Evolutionary conservation across 1,140 invertebrate species (phyloP).

Genomic region (Cydia amplana): DNA sequence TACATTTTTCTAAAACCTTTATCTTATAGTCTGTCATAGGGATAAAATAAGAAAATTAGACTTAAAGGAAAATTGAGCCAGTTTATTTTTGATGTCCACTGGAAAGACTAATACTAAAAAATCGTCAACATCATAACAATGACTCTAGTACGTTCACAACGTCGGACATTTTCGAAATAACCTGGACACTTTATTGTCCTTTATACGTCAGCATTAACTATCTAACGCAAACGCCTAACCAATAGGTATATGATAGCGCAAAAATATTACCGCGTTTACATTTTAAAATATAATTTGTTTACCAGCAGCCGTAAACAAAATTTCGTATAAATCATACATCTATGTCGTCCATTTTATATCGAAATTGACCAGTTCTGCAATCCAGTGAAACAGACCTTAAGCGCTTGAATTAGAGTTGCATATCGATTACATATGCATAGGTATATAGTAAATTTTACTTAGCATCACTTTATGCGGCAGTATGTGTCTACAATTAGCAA

Average conservation of each 20-base stretch:
- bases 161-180: conserved; percentile 15
- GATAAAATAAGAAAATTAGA: too few species aligned
- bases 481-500: neutral
- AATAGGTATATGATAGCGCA: neutral
- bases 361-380: neutral
- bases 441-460: neutral
- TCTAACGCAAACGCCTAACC: neutral
- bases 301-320: conserved; percentile 13
- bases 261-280: neutral
- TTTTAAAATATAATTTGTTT: neutral
- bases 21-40: too few species aligned
- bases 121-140: too few species aligned
- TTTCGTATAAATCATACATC: neutral
- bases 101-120: too few species aligned
- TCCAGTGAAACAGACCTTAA: neutral
- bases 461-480: neutral
- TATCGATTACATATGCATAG: neutral
- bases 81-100: too few species aligned
- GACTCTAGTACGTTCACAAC: neutral
- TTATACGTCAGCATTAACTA: neutral
- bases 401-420: conserved; percentile 1
- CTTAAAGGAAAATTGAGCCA: too few species aligned
- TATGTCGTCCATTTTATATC: neutral
- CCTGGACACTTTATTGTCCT: conserved; percentile 2
- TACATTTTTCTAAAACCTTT: too few species aligned